phyloP scores from a whole-genome alignment of 2,797 vertebrate species.

The Aplochiton taeniatus region DNA sequence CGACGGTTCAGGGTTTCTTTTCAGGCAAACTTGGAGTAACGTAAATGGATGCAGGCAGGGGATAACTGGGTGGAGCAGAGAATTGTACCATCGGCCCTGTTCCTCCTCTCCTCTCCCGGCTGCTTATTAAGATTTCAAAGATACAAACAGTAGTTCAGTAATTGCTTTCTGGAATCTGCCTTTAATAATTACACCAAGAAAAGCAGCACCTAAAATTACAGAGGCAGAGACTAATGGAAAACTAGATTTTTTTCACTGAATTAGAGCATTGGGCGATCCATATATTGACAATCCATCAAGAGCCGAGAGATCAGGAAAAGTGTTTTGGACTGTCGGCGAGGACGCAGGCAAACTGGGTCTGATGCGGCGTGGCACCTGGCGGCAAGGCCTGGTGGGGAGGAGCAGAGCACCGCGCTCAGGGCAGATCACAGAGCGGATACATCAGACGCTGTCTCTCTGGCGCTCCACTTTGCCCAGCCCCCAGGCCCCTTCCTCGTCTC shows the following conservation, averaged over 20 bases:
- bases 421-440: slow-evolving; percentile 14
- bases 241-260: slow-evolving; percentile 99
- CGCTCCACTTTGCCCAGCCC: too few species aligned
- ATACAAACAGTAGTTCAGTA: slow-evolving; percentile 91
- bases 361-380: slow-evolving; percentile 79
- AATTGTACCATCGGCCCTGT: slow-evolving; percentile 30
- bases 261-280: slow-evolving; percentile 93
- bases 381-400: slow-evolving; percentile 6
- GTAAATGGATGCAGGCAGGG: slow-evolving; percentile 1
- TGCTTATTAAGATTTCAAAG: slow-evolving; percentile 96
- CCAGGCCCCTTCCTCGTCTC: slow-evolving; percentile 35
- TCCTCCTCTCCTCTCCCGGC: slow-evolving; percentile 65
- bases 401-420: slow-evolving; percentile 4
- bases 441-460: too few species aligned
- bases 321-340: slow-evolving; percentile 90
- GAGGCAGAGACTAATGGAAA: slow-evolving; percentile 98
- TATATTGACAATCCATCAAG: slow-evolving; percentile 99
- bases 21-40: background rate
- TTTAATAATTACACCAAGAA: slow-evolving; percentile 98
- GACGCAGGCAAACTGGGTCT: slow-evolving; percentile 82
- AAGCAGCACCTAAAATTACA: slow-evolving; percentile 84
- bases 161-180: slow-evolving; percentile 99
- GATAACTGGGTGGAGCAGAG: background rate
- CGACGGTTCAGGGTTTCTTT: too few species aligned
- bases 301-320: slow-evolving; percentile 94